Evolutionary conservation across 2,888 invertebrate genomes (phyloP), one percentile per base, ranked within the genome.

Genomic region (Leptinotarsa peninsularis): DNA sequence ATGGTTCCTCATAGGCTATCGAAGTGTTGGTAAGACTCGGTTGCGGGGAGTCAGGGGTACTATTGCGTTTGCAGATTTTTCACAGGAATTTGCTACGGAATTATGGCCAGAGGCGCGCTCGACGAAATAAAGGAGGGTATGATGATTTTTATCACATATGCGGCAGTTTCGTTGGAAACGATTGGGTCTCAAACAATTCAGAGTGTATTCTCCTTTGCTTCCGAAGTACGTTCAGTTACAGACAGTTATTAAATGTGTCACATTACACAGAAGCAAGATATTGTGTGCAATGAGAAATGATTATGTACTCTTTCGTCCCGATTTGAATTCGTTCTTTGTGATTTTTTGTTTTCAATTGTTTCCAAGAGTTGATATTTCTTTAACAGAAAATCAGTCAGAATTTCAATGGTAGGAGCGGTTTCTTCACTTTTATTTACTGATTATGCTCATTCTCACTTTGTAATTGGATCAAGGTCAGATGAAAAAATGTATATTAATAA

Each of bases 401-500:
- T n/a, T 21, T n/a, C 10, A n/a, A 21, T 18, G n/a, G 21, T 7
- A 56, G 56, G 21, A 10, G 3, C n/a, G 56, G n/a, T 10, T 7
- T 18, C 7, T 10, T 10, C 18, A 56, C 56, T 13, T 18, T 17
- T 56, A 10, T 56, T 18, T n/a, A 21, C 56, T 1, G 21, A 56
- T 18, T 56, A 21, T 67, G 77, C 72, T 76, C 80, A 78, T 7
- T 76, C 72, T 15, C 69, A 18, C 2, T 43, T 7, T n/a, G 78
- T 73, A n/a, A 15, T 10, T 18, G 21, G 15, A 68, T 79, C 74
- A 15, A 80, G 67, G 60, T 79, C 78, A 3, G 23, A 68, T 21
- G 67, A 21, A 15, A 79, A 10, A 5, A 79, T 63, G 49, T 76
- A 73, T 21, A 81, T 75, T n/a, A 81, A n/a, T 14, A 79, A 33